phyloP scores from a whole-genome alignment of 2,888 invertebrate species.

The Lypha dubia region DNA sequence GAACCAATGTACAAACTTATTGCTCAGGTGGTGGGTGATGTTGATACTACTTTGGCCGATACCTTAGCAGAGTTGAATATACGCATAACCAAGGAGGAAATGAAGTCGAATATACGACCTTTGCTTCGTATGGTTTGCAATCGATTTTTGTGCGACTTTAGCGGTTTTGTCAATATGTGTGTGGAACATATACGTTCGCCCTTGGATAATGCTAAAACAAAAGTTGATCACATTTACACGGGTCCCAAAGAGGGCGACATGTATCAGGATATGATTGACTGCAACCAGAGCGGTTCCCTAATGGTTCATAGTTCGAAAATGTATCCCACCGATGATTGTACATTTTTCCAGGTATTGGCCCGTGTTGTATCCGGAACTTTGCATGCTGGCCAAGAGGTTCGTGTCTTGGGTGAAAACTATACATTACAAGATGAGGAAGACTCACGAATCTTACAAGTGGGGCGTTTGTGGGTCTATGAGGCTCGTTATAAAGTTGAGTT shows the following conservation, averaged over 20 bases:
- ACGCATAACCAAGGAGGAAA: slow-evolving; percentile 95
- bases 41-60: slow-evolving; percentile 94
- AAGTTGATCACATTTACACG: slow-evolving; percentile 96
- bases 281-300: slow-evolving; percentile 92
- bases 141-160: slow-evolving; percentile 97
- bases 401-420: slow-evolving; percentile 99
- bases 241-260: slow-evolving; percentile 91
- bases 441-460: slow-evolving; percentile 95
- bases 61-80: slow-evolving; percentile 96
- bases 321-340: slow-evolving; percentile 99
- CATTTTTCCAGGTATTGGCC: slow-evolving; percentile 96
- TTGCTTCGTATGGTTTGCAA: slow-evolving; percentile 95
- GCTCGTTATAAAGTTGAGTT: slow-evolving; percentile 97
- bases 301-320: slow-evolving; percentile 98
- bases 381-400: slow-evolving; percentile 95
- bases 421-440: slow-evolving; percentile 99
- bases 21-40: slow-evolving; percentile 99
- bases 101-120: slow-evolving; percentile 97
- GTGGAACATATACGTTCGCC: slow-evolving; percentile 97
- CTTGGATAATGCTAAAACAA: slow-evolving; percentile 91
- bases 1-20: slow-evolving; percentile 99
- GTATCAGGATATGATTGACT: slow-evolving; percentile 93
- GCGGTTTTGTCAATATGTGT: slow-evolving; percentile 98
- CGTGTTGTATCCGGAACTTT: slow-evolving; percentile 98
- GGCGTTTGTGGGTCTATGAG: slow-evolving; percentile 98